These are phyloP conservation scores for Argya squamiceps DNA, from an alignment of 2,797 vertebrate species.

Conservation along the genomic window DNA sequence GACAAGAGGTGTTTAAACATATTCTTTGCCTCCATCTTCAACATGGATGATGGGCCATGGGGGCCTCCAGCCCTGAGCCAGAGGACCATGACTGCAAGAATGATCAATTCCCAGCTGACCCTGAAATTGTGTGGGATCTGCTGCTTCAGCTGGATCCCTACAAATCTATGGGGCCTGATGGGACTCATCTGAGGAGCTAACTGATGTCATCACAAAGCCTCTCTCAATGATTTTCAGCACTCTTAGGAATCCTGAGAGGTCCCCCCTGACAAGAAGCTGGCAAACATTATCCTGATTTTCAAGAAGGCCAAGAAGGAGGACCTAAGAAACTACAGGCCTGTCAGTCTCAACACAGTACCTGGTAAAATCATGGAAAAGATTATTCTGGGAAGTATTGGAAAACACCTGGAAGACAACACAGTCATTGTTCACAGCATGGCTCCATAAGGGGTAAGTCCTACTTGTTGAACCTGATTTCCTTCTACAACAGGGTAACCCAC, in stretches of 20 bases:
- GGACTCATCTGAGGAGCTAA: background rate
- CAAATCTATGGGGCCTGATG: background rate
- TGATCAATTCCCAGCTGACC: background rate
- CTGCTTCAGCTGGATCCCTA: background rate
- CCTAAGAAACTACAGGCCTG: background rate
- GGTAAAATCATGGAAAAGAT: background rate
- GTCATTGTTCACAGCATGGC: background rate
- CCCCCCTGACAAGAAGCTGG: background rate
- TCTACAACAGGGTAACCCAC: background rate
- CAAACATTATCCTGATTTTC: background rate
- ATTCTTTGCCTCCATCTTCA: background rate
- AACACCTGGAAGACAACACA: background rate
- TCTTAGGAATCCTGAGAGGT: background rate
- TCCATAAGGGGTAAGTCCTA: background rate
- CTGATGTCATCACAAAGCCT: background rate
- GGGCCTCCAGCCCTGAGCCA: background rate
- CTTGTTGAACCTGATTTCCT: background rate
- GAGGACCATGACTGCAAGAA: background rate
- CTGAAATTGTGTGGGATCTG: background rate
- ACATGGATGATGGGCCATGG: rapidly evolving
- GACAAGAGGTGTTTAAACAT: background rate
- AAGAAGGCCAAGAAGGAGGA: background rate
- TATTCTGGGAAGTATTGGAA: background rate
- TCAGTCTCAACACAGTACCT: background rate
- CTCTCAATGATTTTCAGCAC: background rate